Conservation (phyloP, 2,888 invertebrate species). For the Anoncus sp. region DNA sequence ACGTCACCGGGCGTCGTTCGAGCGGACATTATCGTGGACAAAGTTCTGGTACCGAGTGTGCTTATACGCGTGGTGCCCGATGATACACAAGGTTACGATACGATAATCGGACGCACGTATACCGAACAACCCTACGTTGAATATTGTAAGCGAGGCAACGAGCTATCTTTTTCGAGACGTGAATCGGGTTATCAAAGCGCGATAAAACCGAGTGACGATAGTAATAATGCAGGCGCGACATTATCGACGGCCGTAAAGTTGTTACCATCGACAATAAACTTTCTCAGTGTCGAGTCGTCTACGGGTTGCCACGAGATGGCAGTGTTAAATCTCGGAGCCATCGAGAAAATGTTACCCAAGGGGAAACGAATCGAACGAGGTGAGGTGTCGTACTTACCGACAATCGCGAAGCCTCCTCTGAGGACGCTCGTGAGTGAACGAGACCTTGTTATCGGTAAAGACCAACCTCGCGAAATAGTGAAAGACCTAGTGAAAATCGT, state of each 20-base stretch:
- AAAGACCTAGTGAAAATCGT: neutral
- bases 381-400: neutral
- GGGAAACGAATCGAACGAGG: neutral
- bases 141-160: neutral
- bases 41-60: neutral
- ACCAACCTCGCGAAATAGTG: neutral
- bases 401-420: too few relatives aligned
- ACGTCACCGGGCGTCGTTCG: slow-evolving; percentile 6
- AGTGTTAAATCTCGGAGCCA: too few relatives aligned
- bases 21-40: slow-evolving; percentile 10
- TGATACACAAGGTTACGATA: slow-evolving; percentile 20
- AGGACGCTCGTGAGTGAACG: too few relatives aligned
- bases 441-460: neutral
- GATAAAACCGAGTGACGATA: neutral
- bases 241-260: too few relatives aligned
- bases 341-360: too few relatives aligned
- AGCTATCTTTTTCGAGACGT: neutral
- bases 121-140: neutral
- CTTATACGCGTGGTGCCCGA: slow-evolving; percentile 14
- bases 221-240: neutral
- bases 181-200: neutral
- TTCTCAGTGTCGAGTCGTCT: too few relatives aligned
- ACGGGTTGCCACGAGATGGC: too few relatives aligned
- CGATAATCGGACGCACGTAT: slow-evolving; percentile 11
- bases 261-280: too few relatives aligned